These are phyloP conservation scores for Polyploca ridens DNA, from an alignment of 2,888 invertebrate genomes.

Conservation along the genomic window DNA sequence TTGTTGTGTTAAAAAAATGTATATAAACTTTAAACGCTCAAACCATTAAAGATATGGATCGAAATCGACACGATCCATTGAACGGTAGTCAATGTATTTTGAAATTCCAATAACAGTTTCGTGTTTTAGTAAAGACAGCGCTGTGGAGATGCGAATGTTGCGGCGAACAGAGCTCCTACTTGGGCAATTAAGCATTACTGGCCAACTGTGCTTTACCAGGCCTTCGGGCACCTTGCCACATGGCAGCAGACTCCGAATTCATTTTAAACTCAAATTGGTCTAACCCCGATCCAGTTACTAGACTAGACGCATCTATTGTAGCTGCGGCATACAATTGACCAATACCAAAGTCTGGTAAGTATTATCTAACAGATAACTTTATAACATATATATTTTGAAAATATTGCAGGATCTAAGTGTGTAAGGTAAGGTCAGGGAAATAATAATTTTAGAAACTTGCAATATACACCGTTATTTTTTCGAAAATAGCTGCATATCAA, in stretches of 20 bases:
- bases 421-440: too few relatives aligned
- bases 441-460: too few relatives aligned
- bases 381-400: too few relatives aligned
- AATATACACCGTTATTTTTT: too few relatives aligned
- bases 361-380: too few relatives aligned
- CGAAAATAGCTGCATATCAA: too few relatives aligned
- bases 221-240: slow-evolving; percentile 70
- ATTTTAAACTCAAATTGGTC: slow-evolving; percentile 54
- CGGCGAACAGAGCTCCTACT: slow-evolving; percentile 56
- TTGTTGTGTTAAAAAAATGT: too few relatives aligned
- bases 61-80: not conserved
- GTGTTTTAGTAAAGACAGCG: slow-evolving; percentile 51
- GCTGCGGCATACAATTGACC: not conserved
- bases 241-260: slow-evolving; percentile 56
- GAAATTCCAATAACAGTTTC: slow-evolving; percentile 40
- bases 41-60: slow-evolving; percentile 19
- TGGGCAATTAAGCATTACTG: slow-evolving; percentile 65
- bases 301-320: not conserved
- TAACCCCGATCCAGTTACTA: slow-evolving; percentile 30
- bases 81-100: not conserved
- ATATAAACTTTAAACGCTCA: not conserved
- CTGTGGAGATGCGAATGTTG: slow-evolving; percentile 57
- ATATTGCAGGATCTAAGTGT: too few relatives aligned
- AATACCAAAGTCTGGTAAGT: not conserved
- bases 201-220: slow-evolving; percentile 42